These are phyloP conservation scores for Eurytoma adleriae DNA, from an alignment of 2,888 invertebrate genomes.

Conservation along the genomic window DNA sequence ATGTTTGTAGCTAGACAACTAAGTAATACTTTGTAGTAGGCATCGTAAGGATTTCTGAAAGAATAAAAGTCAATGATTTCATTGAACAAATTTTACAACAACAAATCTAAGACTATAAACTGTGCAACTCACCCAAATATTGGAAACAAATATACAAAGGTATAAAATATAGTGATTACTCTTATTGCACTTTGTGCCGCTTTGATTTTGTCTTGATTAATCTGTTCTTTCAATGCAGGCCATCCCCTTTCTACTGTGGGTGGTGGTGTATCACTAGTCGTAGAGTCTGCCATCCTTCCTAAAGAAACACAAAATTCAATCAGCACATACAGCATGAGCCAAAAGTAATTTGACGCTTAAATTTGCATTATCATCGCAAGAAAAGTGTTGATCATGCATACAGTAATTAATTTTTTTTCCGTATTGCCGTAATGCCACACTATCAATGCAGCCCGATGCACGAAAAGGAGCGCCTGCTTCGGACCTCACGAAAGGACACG, in stretches of 20 bases:
- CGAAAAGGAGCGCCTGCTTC: not conserved
- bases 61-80: constrained; percentile 49
- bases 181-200: constrained; percentile 92
- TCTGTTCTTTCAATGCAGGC: constrained; percentile 83
- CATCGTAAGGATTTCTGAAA: constrained; percentile 84
- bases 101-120: constrained; percentile 34
- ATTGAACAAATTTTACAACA: constrained; percentile 24
- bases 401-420: constrained; percentile 25
- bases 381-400: constrained; percentile 12
- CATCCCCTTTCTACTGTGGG: constrained; percentile 77
- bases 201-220: constrained; percentile 90
- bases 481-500: not conserved
- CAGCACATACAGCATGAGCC: too few relatives aligned
- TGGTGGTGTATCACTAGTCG: constrained; percentile 60
- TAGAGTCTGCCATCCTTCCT: constrained; percentile 67
- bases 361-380: constrained; percentile 45
- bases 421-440: not conserved
- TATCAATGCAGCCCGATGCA: not conserved
- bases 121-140: constrained; percentile 86
- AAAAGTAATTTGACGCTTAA: constrained; percentile 11
- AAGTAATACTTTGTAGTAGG: constrained; percentile 93
- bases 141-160: constrained; percentile 90
- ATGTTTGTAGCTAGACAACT: constrained; percentile 97
- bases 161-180: constrained; percentile 88
- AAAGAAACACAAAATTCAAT: not conserved